Base-by-base conservation (phyloP, 2,888 invertebrate species). In the Drosophila neonasuta region DNA sequence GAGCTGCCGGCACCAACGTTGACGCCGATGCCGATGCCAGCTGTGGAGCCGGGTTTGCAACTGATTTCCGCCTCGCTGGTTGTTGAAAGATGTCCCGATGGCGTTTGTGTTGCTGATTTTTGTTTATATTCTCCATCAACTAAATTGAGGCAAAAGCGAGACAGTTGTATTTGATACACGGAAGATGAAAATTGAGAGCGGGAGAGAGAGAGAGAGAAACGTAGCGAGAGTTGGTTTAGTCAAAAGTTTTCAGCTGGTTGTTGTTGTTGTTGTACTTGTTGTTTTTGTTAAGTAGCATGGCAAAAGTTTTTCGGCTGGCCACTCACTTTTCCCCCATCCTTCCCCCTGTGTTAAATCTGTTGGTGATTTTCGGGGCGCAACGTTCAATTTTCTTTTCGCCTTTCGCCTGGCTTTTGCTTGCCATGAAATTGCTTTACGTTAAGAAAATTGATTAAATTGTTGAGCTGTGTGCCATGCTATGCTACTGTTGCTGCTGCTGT, bases 41-140 rank as follows among this genome's bases (percentile, higher is more conserved):
- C 69, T 68, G 88, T 90, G 56, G 85, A 84, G 69, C 88, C 74
- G 50, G 88, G 88, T 75, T 90, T 90, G 79, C 90, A 89, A 76
- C 88, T 89, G 86, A 91, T 88, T 89, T 91, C 91, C 79, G 88
- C 90, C 80, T 90, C 91, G 86, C 90, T 91, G 77, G 90, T 90
- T 60, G 89, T 88, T 59, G 91, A 91, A 84, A 90, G 89, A 88
- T 91, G 92, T 80, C 92, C 92, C 77, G 94, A 92, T 68, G 94
- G 94, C 77, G 94, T 94, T 90, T 94, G 94, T 78, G 93, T 93
- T 86, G 94, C 93, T 87, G 94, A 94, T 87, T 94, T 94, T 88
- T 94, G 92, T 91, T 94, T 94, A 91, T 94, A 94, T 92, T 94
- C 94, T 77, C 94, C 94, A 92, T 94, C 94, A 73, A 89, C 90